Base-by-base conservation (phyloP, 1,140 invertebrate species). In the Pemphigus obesinymphae region DNA sequence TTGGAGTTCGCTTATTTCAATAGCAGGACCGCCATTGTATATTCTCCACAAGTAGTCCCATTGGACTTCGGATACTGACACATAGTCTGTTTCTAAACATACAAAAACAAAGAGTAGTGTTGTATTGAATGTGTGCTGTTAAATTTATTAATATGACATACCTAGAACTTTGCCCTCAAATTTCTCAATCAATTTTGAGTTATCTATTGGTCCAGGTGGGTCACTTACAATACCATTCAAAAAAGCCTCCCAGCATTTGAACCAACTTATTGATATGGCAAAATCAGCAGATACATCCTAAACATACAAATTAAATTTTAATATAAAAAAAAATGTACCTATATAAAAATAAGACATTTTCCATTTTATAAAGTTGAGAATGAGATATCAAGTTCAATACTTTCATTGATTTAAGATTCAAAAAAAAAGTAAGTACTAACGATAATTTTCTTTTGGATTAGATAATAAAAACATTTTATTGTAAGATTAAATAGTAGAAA, bases 211-310 rank as follows among this genome's bases (percentile, higher is more conserved):
- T 68, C 95, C 95, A 17, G 95, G 94, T 48, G 94, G 92, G 81
- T 93, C 93, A 84, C 89, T 88, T 34, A 91, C 91, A 85, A 92
- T 92, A 80, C 91, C 92, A 55, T 92, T 89, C 10, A 96, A 93
- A 88, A 97, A 98, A 63, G 91, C 91, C 86, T 97, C 94, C 96
- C 96, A 98, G 82, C 93, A 91, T 17, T 93, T 90, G 86, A 96
- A 93, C 96, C 96, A 98, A 37, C 90, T 89, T 91, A 95, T 95
- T 61, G 94, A 94, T 34, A 97, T 90, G 6, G 93, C 94, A 89
- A 94, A 96, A 45, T 94, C 91, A 11, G 50, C 4, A 1, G 92
- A 90, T 45, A 88, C 87, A 1, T 90, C 90, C 82, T 89, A 88
- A 63, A 20, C 5, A 80, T 92, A 90, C 82, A 83, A 29, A 61